phyloP scores from a whole-genome alignment of 2,888 invertebrate species.

The Mystacides longicornis region DNA sequence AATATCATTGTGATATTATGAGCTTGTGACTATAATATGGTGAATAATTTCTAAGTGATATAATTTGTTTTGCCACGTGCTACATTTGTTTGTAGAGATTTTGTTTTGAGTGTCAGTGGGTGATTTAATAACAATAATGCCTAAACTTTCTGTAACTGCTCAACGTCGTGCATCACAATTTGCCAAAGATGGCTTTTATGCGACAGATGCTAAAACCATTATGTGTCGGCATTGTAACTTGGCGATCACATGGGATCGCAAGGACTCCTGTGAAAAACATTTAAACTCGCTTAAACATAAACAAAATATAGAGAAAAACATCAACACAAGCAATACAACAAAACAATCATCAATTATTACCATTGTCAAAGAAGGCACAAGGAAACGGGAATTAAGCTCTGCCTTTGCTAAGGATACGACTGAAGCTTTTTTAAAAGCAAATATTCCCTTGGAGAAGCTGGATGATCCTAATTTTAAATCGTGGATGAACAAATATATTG shows the following conservation, averaged over 20 bases:
- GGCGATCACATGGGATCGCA: not conserved
- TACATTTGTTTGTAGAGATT: not conserved
- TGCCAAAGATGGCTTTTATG: not conserved
- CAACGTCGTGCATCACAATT: not conserved
- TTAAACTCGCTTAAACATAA: not conserved
- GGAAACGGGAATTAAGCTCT: not conserved
- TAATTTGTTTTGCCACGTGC: not conserved
- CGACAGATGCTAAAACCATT: not conserved
- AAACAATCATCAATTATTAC: not conserved
- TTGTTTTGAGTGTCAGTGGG: not conserved
- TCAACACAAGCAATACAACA: not conserved
- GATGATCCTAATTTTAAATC: not conserved
- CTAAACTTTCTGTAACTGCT: not conserved
- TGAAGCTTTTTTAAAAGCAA: not conserved
- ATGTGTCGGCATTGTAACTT: not conserved
- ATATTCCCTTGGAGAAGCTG: constrained; percentile 3
- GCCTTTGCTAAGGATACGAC: not conserved
- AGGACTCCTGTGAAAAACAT: constrained; percentile 2
- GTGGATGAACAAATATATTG: constrained; percentile 1
- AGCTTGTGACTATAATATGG: not conserved
- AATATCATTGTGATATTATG: not conserved
- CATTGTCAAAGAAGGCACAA: not conserved
- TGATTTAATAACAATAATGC: not conserved
- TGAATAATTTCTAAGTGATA: not conserved
- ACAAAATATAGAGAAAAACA: not conserved